These are phyloP conservation scores for Argynnis bischoffii DNA, from an alignment of 2,888 invertebrate species.

Conservation along the genomic window DNA sequence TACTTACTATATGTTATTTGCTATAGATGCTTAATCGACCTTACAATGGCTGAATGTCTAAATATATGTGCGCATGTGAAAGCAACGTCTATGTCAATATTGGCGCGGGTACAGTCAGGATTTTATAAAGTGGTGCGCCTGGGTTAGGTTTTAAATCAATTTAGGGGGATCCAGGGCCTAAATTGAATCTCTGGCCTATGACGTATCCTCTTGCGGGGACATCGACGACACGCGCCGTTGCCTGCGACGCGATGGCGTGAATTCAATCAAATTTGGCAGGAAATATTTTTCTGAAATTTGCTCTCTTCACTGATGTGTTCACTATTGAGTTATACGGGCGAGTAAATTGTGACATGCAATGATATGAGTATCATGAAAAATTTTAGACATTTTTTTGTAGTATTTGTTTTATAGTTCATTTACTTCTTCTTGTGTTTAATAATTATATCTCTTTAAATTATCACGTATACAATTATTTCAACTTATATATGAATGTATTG, in stretches of 20 bases:
- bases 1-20: too few species aligned
- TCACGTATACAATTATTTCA: too few species aligned
- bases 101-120: conserved; percentile 1
- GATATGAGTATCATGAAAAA: neutral
- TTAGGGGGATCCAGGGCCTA: conserved; percentile 69
- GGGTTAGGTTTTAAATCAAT: conserved; percentile 74
- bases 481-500: too few species aligned
- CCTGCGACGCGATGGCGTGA: conserved; percentile 44
- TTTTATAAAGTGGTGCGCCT: conserved; percentile 42
- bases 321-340: conserved; percentile 17
- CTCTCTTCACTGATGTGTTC: conserved; percentile 29
- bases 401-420: too few species aligned
- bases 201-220: conserved; percentile 62
- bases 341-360: neutral
- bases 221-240: conserved; percentile 60
- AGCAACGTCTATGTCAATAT: neutral
- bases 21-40: too few species aligned
- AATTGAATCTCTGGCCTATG: conserved; percentile 75
- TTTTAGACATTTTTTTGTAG: neutral
- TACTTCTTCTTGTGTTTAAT: neutral
- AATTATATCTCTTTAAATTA: too few species aligned
- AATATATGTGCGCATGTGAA: too few species aligned
- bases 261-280: conserved; percentile 60
- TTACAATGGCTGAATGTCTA: neutral
- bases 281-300: conserved; percentile 56